phyloP scores from a whole-genome alignment of 1,140 invertebrate genomes.

The Frieseomelitta varia region DNA sequence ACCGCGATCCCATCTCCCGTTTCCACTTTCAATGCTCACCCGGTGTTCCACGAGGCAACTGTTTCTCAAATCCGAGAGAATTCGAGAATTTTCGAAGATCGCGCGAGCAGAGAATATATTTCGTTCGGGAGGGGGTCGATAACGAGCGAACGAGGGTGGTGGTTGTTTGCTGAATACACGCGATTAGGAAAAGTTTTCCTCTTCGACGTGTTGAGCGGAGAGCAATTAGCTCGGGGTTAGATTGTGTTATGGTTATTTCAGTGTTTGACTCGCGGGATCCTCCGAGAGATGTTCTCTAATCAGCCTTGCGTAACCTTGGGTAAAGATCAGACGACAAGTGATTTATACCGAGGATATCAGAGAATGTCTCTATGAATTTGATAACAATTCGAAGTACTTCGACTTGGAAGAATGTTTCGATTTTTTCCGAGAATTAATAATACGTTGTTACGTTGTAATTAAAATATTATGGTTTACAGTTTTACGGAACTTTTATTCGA shows the following conservation, averaged over 20 bases:
- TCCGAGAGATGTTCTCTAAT: not conserved
- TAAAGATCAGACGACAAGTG: not conserved
- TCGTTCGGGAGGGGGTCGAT: not conserved
- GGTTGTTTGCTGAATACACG: not conserved
- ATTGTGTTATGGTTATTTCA: not conserved
- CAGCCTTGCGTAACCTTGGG: not conserved
- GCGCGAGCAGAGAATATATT: not conserved
- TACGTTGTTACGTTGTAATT: too few relatives aligned
- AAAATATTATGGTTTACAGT: too few relatives aligned
- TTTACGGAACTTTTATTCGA: too few relatives aligned
- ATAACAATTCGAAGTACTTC: too few relatives aligned
- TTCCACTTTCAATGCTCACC: slow-evolving; percentile 38
- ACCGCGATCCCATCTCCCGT: slow-evolving; percentile 22
- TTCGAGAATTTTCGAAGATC: not conserved
- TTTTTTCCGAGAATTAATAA: too few relatives aligned
- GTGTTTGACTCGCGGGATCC: not conserved
- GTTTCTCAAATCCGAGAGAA: too few relatives aligned
- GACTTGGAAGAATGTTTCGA: too few relatives aligned
- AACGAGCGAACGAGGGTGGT: not conserved
- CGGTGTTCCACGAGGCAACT: not conserved
- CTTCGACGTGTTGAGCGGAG: too few relatives aligned
- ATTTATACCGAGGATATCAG: too few relatives aligned
- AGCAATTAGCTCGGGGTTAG: not conserved
- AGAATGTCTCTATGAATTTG: not conserved
- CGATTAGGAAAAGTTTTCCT: not conserved